Percentiles rank a stretch among this genome's conserved stretches.
These are phyloP conservation scores for Ramazzottius varieornatus DNA, from an alignment of 2,888 invertebrate genomes.

Conservation along the genomic window DNA sequence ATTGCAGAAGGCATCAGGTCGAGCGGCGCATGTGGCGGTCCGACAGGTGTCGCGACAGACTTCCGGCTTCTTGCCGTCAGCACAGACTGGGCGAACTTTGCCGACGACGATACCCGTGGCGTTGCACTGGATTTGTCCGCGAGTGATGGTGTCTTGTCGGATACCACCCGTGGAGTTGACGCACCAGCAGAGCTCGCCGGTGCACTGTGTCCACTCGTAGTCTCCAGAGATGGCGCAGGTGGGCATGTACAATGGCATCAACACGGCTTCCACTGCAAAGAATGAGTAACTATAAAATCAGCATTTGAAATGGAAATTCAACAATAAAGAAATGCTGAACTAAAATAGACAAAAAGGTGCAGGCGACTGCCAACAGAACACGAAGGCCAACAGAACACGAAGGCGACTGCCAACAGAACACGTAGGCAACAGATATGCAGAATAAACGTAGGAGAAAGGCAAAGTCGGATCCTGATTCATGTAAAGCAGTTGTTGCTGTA, in stretches of 20 bases:
- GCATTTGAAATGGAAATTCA: no score
- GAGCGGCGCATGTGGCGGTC: constrained; percentile 15
- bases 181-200: constrained; percentile 14
- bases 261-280: neutral
- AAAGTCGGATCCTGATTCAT: no score
- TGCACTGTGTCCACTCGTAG: constrained; percentile 4
- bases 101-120: constrained; percentile 8
- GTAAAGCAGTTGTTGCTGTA: no score
- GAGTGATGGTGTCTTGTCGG: constrained; percentile 13
- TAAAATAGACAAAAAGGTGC: no score
- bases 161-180: constrained; percentile 13
- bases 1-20: constrained; percentile 19
- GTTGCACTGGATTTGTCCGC: constrained; percentile 13
- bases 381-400: no score
- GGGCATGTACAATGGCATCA: constrained; percentile 2
- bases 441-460: no score
- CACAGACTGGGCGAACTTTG: constrained; percentile 15
- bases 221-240: neutral
- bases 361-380: no score
- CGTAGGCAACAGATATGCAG: no score
- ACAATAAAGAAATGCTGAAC: no score
- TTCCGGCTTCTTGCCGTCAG: constrained; percentile 13
- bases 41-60: constrained; percentile 18
- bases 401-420: no score
- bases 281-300: no score